Percentiles rank a stretch among this genome's conserved stretches.
Conservation (phyloP, 2,797 vertebrate species). For the Bradypodion pumilum region DNA sequence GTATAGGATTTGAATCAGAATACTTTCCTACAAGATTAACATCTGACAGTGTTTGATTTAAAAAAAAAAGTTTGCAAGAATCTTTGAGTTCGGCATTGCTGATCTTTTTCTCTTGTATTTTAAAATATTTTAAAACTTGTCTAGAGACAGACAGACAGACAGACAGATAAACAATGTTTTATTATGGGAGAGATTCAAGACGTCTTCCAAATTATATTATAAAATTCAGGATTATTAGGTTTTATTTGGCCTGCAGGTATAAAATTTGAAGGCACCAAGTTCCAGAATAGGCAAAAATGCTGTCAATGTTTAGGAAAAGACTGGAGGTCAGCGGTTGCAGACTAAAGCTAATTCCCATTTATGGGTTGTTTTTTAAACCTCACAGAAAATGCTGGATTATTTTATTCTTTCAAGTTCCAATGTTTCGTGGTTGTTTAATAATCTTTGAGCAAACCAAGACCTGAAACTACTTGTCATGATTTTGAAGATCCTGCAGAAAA, state of each 20-base stretch:
- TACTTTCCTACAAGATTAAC: background rate
- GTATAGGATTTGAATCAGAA: background rate
- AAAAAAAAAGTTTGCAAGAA: background rate
- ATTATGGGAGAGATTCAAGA: background rate
- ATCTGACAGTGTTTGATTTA: background rate
- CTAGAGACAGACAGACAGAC: no score
- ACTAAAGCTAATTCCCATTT: background rate
- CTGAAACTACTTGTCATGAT: background rate
- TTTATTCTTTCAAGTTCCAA: background rate
- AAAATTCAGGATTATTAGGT: background rate
- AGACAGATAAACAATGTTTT: no score
- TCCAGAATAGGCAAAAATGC: background rate
- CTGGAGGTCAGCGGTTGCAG: background rate
- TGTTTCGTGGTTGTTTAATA: background rate
- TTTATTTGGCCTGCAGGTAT: background rate
- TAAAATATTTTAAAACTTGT: no score
- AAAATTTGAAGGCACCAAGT: background rate
- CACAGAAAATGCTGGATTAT: background rate
- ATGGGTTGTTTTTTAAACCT: no score
- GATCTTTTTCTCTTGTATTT: no score
- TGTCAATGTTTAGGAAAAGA: background rate
- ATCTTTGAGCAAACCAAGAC: background rate
- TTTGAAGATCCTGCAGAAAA: background rate
- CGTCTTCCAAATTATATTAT: background rate
- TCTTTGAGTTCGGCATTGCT: no score